A percentile compares a stretch with the other conserved stretches of the same genome.
Conservation (phyloP, 2,797 vertebrate genomes). For the Pteronotus mesoamericanus region DNA sequence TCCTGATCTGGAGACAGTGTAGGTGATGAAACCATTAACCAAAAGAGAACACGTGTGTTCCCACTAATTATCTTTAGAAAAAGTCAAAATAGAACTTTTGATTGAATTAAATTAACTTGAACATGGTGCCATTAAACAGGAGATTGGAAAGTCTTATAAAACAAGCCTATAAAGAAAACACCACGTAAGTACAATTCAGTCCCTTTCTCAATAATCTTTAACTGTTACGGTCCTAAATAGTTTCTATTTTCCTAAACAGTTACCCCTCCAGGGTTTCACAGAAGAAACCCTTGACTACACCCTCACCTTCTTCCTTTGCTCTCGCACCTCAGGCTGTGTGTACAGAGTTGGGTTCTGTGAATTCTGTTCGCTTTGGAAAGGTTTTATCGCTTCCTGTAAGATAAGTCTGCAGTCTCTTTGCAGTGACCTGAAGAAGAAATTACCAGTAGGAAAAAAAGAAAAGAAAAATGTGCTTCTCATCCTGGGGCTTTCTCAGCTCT, state of each 20-base stretch:
- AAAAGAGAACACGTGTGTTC: neutral
- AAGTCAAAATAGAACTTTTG: constrained; percentile 72
- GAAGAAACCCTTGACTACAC: constrained; percentile 1
- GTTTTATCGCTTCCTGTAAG: neutral
- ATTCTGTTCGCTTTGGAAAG: constrained; percentile 1
- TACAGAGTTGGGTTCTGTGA: neutral
- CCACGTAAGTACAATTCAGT: constrained; percentile 53
- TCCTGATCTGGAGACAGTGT: neutral
- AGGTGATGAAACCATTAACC: neutral
- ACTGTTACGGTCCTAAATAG: constrained; percentile 63
- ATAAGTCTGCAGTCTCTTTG: neutral
- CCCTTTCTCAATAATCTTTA: constrained; percentile 59
- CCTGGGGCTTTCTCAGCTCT: neutral
- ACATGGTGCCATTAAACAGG: constrained; percentile 51
- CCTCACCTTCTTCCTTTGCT: neutral
- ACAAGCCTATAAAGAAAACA: constrained; percentile 61
- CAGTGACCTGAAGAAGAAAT: constrained; percentile 18
- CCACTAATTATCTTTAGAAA: constrained; percentile 56
- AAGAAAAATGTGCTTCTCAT: neutral
- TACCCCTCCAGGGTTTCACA: constrained; percentile 39
- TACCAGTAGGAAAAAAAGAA: neutral
- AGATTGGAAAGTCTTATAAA: constrained; percentile 65
- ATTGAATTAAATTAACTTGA: constrained; percentile 72
- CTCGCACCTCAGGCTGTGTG: neutral
- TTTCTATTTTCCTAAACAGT: constrained; percentile 58